phyloP scores from a whole-genome alignment of 1,140 invertebrate genomes.

The Drosophila hydei region DNA sequence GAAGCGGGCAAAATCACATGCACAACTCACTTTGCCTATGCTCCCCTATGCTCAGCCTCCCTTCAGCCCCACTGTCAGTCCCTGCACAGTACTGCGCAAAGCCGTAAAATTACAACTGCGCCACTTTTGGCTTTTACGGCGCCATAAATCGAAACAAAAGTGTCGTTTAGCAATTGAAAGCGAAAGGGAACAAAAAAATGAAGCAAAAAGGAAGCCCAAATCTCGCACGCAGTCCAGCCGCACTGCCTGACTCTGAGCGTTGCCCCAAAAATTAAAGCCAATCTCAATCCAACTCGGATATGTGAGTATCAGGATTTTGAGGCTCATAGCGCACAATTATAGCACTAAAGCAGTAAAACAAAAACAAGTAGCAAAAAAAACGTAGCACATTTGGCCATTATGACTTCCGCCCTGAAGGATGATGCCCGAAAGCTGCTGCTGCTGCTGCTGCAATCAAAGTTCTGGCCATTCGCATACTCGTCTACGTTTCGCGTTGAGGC shows the following conservation, averaged over 20 bases:
- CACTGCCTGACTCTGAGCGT: conserved; percentile 6
- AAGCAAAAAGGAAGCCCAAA: conserved; percentile 7
- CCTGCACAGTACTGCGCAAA: conserved; percentile 33
- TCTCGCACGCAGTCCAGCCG: background rate
- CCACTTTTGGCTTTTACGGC: conserved; percentile 64
- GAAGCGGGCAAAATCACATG: conserved; percentile 24
- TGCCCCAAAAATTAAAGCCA: conserved; percentile 19
- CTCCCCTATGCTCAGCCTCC: background rate
- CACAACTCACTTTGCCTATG: conserved; percentile 36
- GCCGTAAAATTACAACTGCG: conserved; percentile 67
- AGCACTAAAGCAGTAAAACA: conserved; percentile 23
- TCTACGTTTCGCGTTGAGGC: conserved; percentile 24
- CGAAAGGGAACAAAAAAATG: conserved; percentile 27
- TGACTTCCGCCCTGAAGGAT: conserved; percentile 14
- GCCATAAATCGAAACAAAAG: conserved; percentile 69
- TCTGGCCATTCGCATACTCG: conserved; percentile 6
- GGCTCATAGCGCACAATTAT: conserved; percentile 37
- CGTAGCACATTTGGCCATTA: conserved; percentile 28
- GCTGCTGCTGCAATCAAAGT: conserved; percentile 38
- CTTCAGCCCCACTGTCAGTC: background rate
- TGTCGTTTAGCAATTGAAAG: conserved; percentile 66
- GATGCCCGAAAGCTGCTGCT: conserved; percentile 17
- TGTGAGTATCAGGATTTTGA: conserved; percentile 27
- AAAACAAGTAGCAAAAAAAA: background rate
- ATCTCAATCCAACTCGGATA: conserved; percentile 22